Percentiles rank a stretch among this genome's conserved stretches.
Evolutionary conservation across 2,113 vertebrate genomes (phyloP).

Genomic region (Pteruthius melanotis): DNA sequence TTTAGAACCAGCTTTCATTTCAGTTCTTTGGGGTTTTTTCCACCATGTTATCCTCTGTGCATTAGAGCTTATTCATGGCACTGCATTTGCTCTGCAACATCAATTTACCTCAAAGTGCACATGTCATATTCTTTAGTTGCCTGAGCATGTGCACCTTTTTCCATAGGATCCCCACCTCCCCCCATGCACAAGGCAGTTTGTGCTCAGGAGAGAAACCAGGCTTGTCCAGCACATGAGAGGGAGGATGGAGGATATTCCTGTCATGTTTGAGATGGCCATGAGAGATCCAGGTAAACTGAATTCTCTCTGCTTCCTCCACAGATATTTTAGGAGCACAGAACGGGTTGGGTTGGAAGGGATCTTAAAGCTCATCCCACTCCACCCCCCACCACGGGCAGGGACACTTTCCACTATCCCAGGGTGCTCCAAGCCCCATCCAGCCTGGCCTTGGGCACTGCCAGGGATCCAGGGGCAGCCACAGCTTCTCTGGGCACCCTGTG

Average conservation of each 20-base stretch:
- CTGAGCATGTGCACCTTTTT: rapidly evolving
- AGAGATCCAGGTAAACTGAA: not conserved
- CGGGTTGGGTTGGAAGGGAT: not conserved
- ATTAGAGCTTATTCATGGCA: not conserved
- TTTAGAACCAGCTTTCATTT: not conserved
- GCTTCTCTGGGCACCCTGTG: not conserved
- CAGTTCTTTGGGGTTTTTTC: not conserved
- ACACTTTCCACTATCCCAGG: rapidly evolving
- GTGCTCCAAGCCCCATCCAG: rapidly evolving
- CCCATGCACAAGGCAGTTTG: not conserved
- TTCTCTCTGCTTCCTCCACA: not conserved
- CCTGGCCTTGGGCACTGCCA: not conserved
- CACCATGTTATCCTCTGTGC: not conserved
- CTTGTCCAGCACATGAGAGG: not conserved
- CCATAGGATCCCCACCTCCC: not conserved
- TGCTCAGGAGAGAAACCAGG: not conserved
- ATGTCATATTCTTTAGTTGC: not conserved
- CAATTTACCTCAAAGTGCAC: not conserved
- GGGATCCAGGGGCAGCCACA: not conserved
- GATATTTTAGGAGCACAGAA: not conserved
- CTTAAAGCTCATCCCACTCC: not conserved
- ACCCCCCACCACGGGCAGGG: not conserved
- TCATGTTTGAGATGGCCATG: not conserved
- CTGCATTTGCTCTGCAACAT: not conserved
- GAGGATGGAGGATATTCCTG: not conserved